Evolutionary conservation across 2,888 invertebrate species (phyloP), one percentile per base, ranked within the genome.

Genomic region (Stenodera caucasica): DNA sequence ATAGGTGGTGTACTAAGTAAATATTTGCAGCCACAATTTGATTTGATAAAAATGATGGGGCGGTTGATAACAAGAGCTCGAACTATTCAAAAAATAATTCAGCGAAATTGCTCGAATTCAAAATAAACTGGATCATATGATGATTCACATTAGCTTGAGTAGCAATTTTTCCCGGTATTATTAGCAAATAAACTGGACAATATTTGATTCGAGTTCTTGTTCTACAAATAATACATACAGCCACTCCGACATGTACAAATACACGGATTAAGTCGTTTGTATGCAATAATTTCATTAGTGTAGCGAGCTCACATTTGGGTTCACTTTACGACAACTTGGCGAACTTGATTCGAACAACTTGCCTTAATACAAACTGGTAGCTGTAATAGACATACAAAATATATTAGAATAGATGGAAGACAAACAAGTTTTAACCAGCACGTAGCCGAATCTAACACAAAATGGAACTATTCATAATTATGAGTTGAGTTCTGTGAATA

Each of bases 261-360:
- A 53, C 4, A 33, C 6, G 53, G 53, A 53, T 53, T 53, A 33
- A 35, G 53, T 32, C 18, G 53, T 53, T 53, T 53, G 53, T 53
- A 33, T 33, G 53, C 53, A 53, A 53, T 53, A 53, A 53, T 53
- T 53, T 53, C 53, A 53, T 53, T 53, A 53, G 18, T 11, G 53
- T 53, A 33, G 11, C 33, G n/a, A 53, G 53, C 53, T 53, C 23
- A 53, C 18, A 53, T 53, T 53, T 53, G 23, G 53, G 33, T 33
- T 53, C 53, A 35, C 33, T 53, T 53, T 53, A 53, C 53, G 53
- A 53, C 33, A 53, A 53, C 53, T 53, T 53, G 33, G 33, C 45
- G 23, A 53, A 53, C 53, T 53, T 53, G 33, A 53, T 33, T 53
- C 53, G 21, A 30, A 15, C 53, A 53, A 53, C 53, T 53, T 53